Conservation (phyloP, 2,888 invertebrate species). For the Penaeus monodon region DNA sequence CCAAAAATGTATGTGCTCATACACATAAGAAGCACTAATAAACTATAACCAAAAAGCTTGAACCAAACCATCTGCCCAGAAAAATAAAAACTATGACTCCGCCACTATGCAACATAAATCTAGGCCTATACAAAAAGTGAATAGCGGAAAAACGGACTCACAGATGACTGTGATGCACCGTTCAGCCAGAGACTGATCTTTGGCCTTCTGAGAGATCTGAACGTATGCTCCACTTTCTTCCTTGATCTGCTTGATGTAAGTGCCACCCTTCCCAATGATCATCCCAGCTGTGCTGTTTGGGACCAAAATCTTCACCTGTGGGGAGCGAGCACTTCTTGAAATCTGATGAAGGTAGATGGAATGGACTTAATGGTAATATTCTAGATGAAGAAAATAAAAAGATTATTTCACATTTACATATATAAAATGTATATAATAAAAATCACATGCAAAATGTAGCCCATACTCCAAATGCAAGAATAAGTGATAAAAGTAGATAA, state of each 20-base stretch:
- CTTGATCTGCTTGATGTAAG: slow-evolving; percentile 95
- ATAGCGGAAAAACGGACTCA: slow-evolving; percentile 67
- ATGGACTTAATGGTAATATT: slow-evolving; percentile 50
- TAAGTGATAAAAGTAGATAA: no score
- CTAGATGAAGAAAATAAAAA: slow-evolving; percentile 25
- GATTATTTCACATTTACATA: not conserved
- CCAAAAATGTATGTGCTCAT: no score
- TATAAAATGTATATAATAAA: not conserved
- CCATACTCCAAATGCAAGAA: no score
- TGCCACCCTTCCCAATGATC: slow-evolving; percentile 97
- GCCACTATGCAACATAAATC: no score
- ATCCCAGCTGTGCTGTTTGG: slow-evolving; percentile 97
- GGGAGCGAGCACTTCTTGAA: slow-evolving; percentile 62
- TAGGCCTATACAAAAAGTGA: not conserved
- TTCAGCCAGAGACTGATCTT: slow-evolving; percentile 86
- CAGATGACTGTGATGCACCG: slow-evolving; percentile 95
- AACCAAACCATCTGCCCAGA: no score
- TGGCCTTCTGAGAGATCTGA: slow-evolving; percentile 96
- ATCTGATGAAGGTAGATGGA: slow-evolving; percentile 61
- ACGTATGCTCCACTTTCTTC: slow-evolving; percentile 95
- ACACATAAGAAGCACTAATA: no score
- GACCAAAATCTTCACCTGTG: slow-evolving; percentile 89
- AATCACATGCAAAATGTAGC: not conserved
- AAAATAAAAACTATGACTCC: no score
- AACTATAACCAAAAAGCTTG: no score